A percentile compares a stretch with the other conserved stretches of the same genome.
phyloP scores from a whole-genome alignment of 53 echinoderm and acorn worm genomes.

The Patiria pectinifera region DNA sequence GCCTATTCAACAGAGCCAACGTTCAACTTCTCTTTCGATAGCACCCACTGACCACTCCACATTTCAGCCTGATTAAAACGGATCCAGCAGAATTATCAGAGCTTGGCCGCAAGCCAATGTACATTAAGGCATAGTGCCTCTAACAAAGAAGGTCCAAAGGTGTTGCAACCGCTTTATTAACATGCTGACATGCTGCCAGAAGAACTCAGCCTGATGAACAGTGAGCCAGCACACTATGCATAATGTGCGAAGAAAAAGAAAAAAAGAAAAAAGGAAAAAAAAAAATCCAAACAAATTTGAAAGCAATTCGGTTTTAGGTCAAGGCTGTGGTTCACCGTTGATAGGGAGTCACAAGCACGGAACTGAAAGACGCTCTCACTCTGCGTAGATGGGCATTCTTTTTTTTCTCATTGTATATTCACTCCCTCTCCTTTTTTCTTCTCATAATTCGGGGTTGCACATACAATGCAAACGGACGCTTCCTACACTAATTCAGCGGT shows the following conservation, averaged over 20 bases:
- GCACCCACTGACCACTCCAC: neutral
- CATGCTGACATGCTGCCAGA: neutral
- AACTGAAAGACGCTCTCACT: neutral
- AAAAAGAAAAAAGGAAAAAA: neutral
- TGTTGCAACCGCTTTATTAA: neutral
- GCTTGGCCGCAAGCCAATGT: neutral
- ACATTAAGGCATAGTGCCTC: neutral
- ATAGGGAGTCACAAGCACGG: neutral
- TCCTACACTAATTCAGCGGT: neutral
- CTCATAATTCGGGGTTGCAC: neutral
- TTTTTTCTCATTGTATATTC: neutral
- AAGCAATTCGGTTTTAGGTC: neutral
- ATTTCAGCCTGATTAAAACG: neutral
- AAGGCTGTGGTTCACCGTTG: neutral
- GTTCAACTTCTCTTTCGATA: neutral
- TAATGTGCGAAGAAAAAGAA: neutral
- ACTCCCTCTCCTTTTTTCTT: neutral
- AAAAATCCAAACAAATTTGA: neutral
- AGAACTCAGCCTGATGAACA: neutral
- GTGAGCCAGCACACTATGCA: neutral
- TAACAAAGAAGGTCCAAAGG: conserved; percentile 5
- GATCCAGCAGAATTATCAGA: neutral
- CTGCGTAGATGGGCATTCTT: neutral
- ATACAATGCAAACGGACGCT: neutral
- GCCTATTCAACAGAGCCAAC: too few relatives aligned